These are phyloP conservation scores for Lithophane semibrunnea DNA, from an alignment of 2,888 invertebrate genomes.

Conservation along the genomic window DNA sequence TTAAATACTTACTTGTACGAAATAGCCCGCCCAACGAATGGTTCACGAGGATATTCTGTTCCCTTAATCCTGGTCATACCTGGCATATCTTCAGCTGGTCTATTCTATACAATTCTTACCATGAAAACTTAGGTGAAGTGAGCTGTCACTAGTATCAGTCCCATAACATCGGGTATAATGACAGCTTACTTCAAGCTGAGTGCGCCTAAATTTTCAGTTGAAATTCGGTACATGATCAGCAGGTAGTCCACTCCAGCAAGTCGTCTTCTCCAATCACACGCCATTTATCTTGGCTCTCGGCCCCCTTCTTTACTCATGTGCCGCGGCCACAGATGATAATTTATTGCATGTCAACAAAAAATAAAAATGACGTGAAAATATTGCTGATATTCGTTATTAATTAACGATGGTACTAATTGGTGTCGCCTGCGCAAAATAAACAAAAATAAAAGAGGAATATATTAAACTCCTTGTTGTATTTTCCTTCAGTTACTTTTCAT, in stretches of 20 bases:
- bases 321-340: background rate
- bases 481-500: conserved; percentile 3
- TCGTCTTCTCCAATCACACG: too few relatives aligned
- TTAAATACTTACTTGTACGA: background rate
- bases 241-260: too few relatives aligned
- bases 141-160: too few relatives aligned
- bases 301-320: too few relatives aligned
- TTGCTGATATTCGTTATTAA: conserved; percentile 16
- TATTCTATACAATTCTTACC: too few relatives aligned
- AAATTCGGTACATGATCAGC: background rate
- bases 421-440: background rate
- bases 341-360: background rate
- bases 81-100: background rate
- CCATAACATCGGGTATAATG: too few relatives aligned
- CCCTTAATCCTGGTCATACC: background rate
- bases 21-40: background rate
- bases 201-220: too few relatives aligned
- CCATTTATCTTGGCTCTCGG: too few relatives aligned
- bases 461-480: conserved; percentile 3
- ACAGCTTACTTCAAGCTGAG: too few relatives aligned
- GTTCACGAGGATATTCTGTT: background rate
- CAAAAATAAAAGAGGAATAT: too few relatives aligned
- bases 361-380: conserved; percentile 6
- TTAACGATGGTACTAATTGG: conserved; percentile 15
- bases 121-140: too few relatives aligned